A percentile compares a stretch with the other conserved stretches of the same genome.
Conservation (phyloP, 2,113 vertebrate genomes). For the Chrysemys picta region DNA sequence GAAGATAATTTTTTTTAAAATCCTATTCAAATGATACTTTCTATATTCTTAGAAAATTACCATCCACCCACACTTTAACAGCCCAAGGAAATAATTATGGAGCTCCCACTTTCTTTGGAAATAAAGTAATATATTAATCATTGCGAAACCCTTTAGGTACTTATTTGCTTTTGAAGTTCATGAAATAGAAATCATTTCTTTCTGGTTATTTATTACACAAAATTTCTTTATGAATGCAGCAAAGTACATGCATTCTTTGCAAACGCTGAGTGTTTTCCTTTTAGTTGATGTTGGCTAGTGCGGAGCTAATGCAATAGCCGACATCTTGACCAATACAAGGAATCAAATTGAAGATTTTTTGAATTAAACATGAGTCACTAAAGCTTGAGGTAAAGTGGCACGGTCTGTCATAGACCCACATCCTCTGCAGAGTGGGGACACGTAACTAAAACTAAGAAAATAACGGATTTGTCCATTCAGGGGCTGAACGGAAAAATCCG, state of each 20-base stretch:
- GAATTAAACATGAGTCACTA: background rate
- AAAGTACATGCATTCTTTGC: background rate
- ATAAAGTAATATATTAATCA: background rate
- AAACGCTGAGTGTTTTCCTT: background rate
- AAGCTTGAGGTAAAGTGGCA: background rate
- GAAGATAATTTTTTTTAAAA: background rate
- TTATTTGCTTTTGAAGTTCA: background rate
- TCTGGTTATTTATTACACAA: background rate
- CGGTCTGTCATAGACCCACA: background rate
- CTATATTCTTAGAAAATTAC: background rate
- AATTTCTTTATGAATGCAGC: background rate
- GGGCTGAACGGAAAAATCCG: background rate
- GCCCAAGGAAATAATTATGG: fast-evolving
- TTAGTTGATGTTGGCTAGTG: fast-evolving
- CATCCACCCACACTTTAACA: fast-evolving
- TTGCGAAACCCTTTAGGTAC: fast-evolving
- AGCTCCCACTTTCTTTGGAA: background rate
- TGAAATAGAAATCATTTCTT: background rate
- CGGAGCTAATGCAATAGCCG: background rate
- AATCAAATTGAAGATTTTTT: background rate
- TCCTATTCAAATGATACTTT: background rate
- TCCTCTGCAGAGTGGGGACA: background rate
- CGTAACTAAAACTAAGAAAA: background rate
- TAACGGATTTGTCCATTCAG: background rate
- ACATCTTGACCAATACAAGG: background rate